Evolutionary conservation across 2,797 vertebrate genomes (phyloP), one percentile per base, ranked within the genome.

Genomic region (Halcyon leucocephala): DNA sequence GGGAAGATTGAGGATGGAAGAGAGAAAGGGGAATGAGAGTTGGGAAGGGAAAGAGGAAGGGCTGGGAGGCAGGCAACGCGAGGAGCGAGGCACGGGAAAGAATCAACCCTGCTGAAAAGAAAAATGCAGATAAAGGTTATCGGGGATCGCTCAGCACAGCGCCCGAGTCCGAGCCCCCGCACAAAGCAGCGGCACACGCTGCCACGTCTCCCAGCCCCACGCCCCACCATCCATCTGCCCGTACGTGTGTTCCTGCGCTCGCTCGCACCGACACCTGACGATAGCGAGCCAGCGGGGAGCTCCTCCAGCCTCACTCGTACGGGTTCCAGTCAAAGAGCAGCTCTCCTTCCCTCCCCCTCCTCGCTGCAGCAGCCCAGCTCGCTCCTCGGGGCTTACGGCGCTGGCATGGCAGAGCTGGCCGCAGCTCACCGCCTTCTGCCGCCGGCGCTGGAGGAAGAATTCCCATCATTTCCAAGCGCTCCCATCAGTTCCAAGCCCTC

Each of bases 1-100:
- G 96, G 96, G 92, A 93, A 74, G 95, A 96, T 61, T 31, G 52
- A 54, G 88, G 88, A 46, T 85, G 92, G 91, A 29, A 60, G 81
- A 33, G 42, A 37, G 84, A 44, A 51, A 51, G 67, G 74, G 82
- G 88, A 37, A 20, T 6, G 62, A n/a, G 90, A 57, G 82, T 94
- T 86, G 10, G 70, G 74, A 58, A 69, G 69, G 54, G n/a, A 19
- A 29, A 52, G 54, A 51, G 61, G 65, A 44, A 22, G 1, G 77
- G 70, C 70, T 44, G 70, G 52, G 39, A 72, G 84, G 21, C 11
- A 14, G 42, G 70, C 62, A 42, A 14, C 11, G 52, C 7, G 7
- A 55, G 83, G 42, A 88, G 67, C 46, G 46, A 28, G 64, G 80
- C 42, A 26, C n/a, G 5, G 62, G 20, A 33, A 46, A 49, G 57